Base-by-base conservation (phyloP, 2,888 invertebrate genomes). In the Ephialtes manifestator region DNA sequence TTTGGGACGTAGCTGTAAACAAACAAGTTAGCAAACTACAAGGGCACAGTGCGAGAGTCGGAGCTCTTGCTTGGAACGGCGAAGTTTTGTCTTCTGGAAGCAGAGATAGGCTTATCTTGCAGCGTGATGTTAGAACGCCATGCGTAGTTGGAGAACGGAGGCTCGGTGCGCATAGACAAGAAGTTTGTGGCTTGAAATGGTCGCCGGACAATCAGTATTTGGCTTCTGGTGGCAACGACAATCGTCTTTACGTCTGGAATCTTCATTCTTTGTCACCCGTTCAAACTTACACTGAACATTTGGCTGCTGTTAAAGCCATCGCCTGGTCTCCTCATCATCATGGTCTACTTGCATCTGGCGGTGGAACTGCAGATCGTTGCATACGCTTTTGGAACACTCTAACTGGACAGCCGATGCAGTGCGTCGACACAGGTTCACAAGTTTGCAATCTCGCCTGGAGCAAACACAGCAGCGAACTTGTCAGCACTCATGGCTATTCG, bases 251-350 rank as follows among this genome's bases (percentile, higher is more conserved):
- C 94, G 98, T 99, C 8, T 99, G 99, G 99, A 97, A 97, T 89
- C 95, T 98, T 95, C 98, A 98, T 92, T 97, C 98, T 0, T 95
- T 97, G 4, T 96, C 97, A 3, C 99, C 99, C 0, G 97, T 99
- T 76, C 99, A 99, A 94, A 98, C 98, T 2, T 99, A 99, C 94
- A 97, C 98, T 0, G 98, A 99, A 89, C 99, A 99, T 95, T 96
- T 98, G 94, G 99, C 99, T 0, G 99, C 99, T 0, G 99, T 99
- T 11, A 99, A 99, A 94, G 99, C 99, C 0, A 99, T 99, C 89
- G 99, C 99, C 28, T 99, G 99, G 99, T 99, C 99, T 1, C 99
- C 99, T 0, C 99, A 99, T 95, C 99, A 99, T 94, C 99, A 99
- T 94, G 99, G 99, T 0, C 95, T 99, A 72, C 94, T 99, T 85